Evolutionary conservation across 2,113 vertebrate species (phyloP), one percentile per base, ranked within the genome.

Genomic region (Marcusenius ussheri): DNA sequence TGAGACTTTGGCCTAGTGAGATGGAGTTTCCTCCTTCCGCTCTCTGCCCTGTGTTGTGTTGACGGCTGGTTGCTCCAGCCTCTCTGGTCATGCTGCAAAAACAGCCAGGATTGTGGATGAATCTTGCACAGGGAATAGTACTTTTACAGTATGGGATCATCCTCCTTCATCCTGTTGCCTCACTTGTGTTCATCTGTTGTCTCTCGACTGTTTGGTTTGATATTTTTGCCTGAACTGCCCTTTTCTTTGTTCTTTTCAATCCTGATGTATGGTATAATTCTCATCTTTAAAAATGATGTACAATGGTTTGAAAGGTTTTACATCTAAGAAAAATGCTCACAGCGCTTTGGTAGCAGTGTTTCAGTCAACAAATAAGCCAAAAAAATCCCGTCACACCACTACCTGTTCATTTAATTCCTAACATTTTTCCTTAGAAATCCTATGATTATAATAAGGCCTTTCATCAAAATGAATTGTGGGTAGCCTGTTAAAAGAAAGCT

Each of bases 401-500:
- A 53, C 42, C 88, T 53, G 35, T 46, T n/a, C 27, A 11, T 87
- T 87, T 31, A 62, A 45, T 74, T 45, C 39, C 11, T 45, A 46
- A 42, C 17, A 42, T 31, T 74, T 74, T 74, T 27, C 45, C 35
- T 74, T 88, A 45, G 21, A 89, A 89, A 56, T 89, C 49, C 15
- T 89, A 2, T 89, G 5, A 56, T 83, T 83, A 9, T 83, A 53
- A 45, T 27, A 56, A 50, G 46, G 31, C 66, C 45, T 77, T 77
- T 27, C 83, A 13, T 56, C 87, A 92, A 93, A 92, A 92, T 90
- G 92, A 90, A 92, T 90, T 92, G 92, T 93, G 92, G 90, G 88
- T 91, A 93, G 93, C 92, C 45, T 89, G 80, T 83, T 35, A 89
- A 84, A 89, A n/a, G 53, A 90, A 86, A 62, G 27, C 93, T 91